Evolutionary conservation across 1,140 invertebrate genomes (phyloP).

Genomic region (Drosophila carrolli): DNA sequence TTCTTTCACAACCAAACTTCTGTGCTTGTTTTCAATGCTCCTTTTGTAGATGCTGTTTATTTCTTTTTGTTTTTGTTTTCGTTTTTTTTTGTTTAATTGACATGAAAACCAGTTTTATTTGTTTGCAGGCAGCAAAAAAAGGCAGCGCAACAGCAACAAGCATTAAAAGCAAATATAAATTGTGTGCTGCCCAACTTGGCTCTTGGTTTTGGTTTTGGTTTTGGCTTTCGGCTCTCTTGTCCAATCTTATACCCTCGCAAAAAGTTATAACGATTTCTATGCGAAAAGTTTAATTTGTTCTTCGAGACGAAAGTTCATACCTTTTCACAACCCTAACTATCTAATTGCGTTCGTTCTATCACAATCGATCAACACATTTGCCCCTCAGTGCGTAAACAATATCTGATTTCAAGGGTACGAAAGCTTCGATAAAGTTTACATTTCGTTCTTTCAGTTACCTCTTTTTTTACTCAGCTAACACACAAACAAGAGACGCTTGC

Average conservation of each 20-base stretch:
- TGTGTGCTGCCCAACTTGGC: conserved; percentile 54
- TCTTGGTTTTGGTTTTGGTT: conserved; percentile 20
- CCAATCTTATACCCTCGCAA: conserved; percentile 18
- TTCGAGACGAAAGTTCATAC: neutral
- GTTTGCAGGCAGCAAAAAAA: conserved; percentile 65
- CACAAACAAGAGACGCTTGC: conserved; percentile 20
- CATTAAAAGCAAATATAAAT: conserved; percentile 80
- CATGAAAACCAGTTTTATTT: conserved; percentile 79
- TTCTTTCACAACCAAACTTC: conserved; percentile 20
- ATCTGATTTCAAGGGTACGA: conserved; percentile 21
- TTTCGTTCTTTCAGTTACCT: conserved; percentile 11
- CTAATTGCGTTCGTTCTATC: conserved; percentile 9
- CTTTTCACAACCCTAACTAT: conserved; percentile 6
- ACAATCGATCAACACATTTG: neutral
- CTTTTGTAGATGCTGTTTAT: conserved; percentile 27
- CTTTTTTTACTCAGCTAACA: conserved; percentile 26
- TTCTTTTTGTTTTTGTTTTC: conserved; percentile 15
- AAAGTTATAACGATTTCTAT: conserved; percentile 2
- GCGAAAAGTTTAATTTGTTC: conserved; percentile 4
- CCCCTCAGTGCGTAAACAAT: neutral
- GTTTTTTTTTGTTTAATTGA: conserved; percentile 72
- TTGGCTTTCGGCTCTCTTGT: conserved; percentile 19
- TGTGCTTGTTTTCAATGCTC: conserved; percentile 34
- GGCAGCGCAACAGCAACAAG: conserved; percentile 56
- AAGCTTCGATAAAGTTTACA: conserved; percentile 10